These are phyloP conservation scores for Callionymus lyra DNA, from an alignment of 2,113 vertebrate species.

Conservation along the genomic window DNA sequence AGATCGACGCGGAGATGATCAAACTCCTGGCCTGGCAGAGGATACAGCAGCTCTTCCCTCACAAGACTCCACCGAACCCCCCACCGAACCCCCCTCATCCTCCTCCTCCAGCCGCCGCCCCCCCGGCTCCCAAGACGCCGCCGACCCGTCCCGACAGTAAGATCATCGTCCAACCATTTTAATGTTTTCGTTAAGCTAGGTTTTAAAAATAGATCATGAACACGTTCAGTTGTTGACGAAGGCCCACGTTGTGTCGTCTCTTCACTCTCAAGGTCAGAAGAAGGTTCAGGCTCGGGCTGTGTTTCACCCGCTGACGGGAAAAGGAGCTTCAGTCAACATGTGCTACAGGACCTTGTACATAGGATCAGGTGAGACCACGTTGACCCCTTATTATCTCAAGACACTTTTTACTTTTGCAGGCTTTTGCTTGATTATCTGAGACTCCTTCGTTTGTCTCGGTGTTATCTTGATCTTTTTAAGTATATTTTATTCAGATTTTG, in stretches of 20 bases:
- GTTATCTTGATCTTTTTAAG: too few relatives aligned
- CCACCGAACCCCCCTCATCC: slow-evolving; percentile 63
- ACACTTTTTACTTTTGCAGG: too few relatives aligned
- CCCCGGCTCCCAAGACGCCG: slow-evolving; percentile 50
- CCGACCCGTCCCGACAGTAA: slow-evolving; percentile 67
- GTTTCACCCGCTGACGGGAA: slow-evolving; percentile 86
- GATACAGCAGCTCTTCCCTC: slow-evolving; percentile 89
- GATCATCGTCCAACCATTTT: slow-evolving; percentile 4
- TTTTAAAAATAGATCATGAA: not conserved
- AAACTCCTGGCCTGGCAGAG: slow-evolving; percentile 92
- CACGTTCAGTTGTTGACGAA: too few relatives aligned
- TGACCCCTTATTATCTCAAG: too few relatives aligned
- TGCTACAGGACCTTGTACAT: slow-evolving; percentile 96
- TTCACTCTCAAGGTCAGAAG: slow-evolving; percentile 70
- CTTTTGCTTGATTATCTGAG: too few relatives aligned
- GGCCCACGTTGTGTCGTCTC: slow-evolving; percentile 3
- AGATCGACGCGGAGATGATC: slow-evolving; percentile 86
- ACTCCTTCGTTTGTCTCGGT: too few relatives aligned
- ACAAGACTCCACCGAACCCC: slow-evolving; percentile 71
- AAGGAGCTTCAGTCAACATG: slow-evolving; percentile 85
- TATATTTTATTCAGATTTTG: too few relatives aligned
- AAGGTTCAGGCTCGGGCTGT: slow-evolving; percentile 89
- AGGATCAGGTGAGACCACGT: slow-evolving; percentile 93
- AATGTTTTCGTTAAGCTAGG: not conserved
- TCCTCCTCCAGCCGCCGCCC: slow-evolving; percentile 51